These are phyloP conservation scores for Anoplius nigerrimus DNA, from an alignment of 2,888 invertebrate species.

Conservation along the genomic window DNA sequence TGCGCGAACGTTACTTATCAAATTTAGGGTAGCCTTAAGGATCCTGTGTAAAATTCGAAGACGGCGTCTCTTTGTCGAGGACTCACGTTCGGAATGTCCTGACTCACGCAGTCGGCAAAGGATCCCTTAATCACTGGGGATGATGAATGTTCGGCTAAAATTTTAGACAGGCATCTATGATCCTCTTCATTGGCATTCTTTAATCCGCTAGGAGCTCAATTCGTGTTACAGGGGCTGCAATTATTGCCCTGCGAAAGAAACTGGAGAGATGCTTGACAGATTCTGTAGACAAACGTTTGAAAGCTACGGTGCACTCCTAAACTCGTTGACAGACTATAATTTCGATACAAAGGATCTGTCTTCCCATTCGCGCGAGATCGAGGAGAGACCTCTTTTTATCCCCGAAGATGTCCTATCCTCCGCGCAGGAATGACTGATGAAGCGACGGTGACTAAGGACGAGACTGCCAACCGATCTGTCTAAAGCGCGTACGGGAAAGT, in stretches of 20 bases:
- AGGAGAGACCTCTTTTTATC: slow-evolving; percentile 33
- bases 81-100: slow-evolving; percentile 8
- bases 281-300: not conserved
- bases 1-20: not conserved
- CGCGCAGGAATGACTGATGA: slow-evolving; percentile 43
- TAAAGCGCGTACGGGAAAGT: slow-evolving; percentile 22
- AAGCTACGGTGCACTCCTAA: not conserved
- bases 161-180: too few species aligned
- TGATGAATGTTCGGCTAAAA: slow-evolving; percentile 43
- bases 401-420: slow-evolving; percentile 23
- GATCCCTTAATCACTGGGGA: slow-evolving; percentile 41
- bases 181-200: too few species aligned
- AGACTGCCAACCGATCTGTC: slow-evolving; percentile 23
- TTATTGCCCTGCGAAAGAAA: too few species aligned
- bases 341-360: slow-evolving; percentile 28
- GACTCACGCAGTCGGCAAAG: slow-evolving; percentile 39
- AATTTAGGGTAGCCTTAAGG: too few species aligned
- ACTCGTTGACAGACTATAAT: slow-evolving; percentile 11
- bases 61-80: too few species aligned
- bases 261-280: not conserved
- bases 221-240: too few species aligned
- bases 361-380: slow-evolving; percentile 24
- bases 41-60: not conserved
- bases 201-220: too few species aligned
- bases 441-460: slow-evolving; percentile 42